A percentile compares a stretch with the other conserved stretches of the same genome.
Conservation (phyloP, 2,888 invertebrate species). For the Cantharis flavilabris region DNA sequence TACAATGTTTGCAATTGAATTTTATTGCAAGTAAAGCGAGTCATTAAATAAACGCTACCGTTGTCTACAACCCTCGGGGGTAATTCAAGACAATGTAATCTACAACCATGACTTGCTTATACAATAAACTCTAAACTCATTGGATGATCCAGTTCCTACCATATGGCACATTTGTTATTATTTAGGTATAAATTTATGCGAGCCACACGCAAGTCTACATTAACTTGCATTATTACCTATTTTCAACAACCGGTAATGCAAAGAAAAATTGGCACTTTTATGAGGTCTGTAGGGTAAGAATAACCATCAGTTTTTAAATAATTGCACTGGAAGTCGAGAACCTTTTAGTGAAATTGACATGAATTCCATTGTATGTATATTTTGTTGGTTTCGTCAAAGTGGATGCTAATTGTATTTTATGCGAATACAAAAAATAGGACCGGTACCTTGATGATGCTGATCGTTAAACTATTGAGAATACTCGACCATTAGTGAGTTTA, state of each 20-base stretch:
- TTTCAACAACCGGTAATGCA: conserved; percentile 5
- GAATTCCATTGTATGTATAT: not conserved
- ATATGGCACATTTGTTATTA: conserved; percentile 15
- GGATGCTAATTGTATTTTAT: not conserved
- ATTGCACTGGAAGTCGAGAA: conserved; percentile 20
- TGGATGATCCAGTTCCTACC: conserved; percentile 6
- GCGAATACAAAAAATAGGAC: not conserved
- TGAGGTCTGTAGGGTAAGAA: not conserved
- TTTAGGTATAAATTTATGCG: not conserved
- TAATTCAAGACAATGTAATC: conserved; percentile 12
- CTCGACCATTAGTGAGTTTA: too few species aligned
- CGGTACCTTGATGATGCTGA: too few species aligned
- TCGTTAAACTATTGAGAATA: too few species aligned
- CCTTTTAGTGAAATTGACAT: not conserved
- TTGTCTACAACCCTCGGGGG: conserved; percentile 8
- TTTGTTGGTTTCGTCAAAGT: not conserved
- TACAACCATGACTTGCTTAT: conserved; percentile 14
- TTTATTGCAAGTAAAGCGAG: not conserved
- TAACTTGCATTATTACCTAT: conserved; percentile 7
- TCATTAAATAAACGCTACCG: conserved; percentile 1
- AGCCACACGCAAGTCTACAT: conserved; percentile 5
- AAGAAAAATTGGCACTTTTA: conserved; percentile 16
- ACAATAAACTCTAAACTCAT: conserved; percentile 5
- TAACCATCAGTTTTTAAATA: not conserved
- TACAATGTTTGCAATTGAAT: not conserved